Percentiles rank a stretch among this genome's conserved stretches.
phyloP scores from a whole-genome alignment of 2,888 invertebrate species.

The Scotopteryx bipunctaria region DNA sequence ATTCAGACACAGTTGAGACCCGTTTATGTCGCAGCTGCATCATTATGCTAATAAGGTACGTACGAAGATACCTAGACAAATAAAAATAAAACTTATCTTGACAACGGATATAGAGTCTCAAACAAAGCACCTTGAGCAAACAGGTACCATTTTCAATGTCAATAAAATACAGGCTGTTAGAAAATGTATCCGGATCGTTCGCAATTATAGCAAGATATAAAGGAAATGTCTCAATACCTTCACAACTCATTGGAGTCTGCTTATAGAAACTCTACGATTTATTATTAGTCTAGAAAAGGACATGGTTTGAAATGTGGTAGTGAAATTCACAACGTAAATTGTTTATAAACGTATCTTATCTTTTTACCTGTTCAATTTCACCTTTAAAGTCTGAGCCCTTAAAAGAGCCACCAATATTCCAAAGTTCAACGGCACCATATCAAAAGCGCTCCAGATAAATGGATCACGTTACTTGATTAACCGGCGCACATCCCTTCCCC shows the following conservation, averaged over 20 bases:
- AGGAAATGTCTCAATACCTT: conserved; percentile 37
- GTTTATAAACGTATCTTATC: not conserved
- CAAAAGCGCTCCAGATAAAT: conserved; percentile 81
- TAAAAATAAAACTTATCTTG: conserved; percentile 17
- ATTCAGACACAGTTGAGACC: not conserved
- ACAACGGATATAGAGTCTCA: conserved; percentile 21
- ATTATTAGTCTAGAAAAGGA: conserved; percentile 17
- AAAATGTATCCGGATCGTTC: conserved; percentile 34
- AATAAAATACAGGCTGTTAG: conserved; percentile 34
- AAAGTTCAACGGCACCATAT: conserved; percentile 76
- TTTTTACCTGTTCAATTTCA: conserved; percentile 19
- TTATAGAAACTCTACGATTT: conserved; percentile 25
- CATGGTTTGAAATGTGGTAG: conserved; percentile 9
- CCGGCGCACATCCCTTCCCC: conserved; percentile 78
- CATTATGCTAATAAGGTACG: conserved; percentile 23
- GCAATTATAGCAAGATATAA: conserved; percentile 33
- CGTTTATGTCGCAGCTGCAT: conserved; percentile 16
- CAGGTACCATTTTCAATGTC: conserved; percentile 37
- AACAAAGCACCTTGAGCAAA: conserved; percentile 36
- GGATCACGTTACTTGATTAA: conserved; percentile 83
- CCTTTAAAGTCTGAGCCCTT: conserved; percentile 56
- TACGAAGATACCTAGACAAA: conserved; percentile 15
- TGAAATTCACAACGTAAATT: not conserved
- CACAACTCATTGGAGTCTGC: conserved; percentile 19
- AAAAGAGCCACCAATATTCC: conserved; percentile 74